Conservation (phyloP, 2,888 invertebrate species). For the Chymomyza amoena region DNA sequence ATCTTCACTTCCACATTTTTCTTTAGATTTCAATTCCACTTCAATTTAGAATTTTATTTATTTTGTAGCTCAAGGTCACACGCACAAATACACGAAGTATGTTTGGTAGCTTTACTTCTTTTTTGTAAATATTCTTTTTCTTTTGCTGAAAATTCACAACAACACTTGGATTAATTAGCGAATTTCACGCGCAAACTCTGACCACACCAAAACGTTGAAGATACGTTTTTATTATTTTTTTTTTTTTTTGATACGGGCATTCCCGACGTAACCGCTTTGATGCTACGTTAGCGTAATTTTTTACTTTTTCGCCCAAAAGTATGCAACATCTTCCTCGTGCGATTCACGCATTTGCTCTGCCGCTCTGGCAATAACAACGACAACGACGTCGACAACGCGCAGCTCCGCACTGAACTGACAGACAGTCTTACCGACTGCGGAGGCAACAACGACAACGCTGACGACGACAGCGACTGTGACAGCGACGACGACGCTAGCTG, state of each 20-base stretch:
- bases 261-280: too few species aligned
- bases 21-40: not conserved
- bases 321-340: not conserved
- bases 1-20: not conserved
- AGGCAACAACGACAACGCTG: slow-evolving; percentile 5
- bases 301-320: not conserved
- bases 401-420: slow-evolving; percentile 65
- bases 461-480: not conserved
- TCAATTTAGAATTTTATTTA: not conserved
- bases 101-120: not conserved
- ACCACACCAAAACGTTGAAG: too few species aligned
- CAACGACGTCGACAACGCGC: slow-evolving; percentile 49
- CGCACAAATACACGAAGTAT: not conserved
- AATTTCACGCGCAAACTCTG: not conserved
- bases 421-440: slow-evolving; percentile 21
- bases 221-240: too few species aligned
- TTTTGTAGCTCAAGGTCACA: not conserved
- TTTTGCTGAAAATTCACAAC: not conserved
- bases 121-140: not conserved
- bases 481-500: slow-evolving; percentile 14
- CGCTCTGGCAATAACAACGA: slow-evolving; percentile 16
- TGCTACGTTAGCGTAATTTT: not conserved
- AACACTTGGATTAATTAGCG: not conserved
- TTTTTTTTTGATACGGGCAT: too few species aligned
- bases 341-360: not conserved